Evolutionary conservation across 2,113 vertebrate genomes (phyloP).

Genomic region (Austrofundulus limnaeus): DNA sequence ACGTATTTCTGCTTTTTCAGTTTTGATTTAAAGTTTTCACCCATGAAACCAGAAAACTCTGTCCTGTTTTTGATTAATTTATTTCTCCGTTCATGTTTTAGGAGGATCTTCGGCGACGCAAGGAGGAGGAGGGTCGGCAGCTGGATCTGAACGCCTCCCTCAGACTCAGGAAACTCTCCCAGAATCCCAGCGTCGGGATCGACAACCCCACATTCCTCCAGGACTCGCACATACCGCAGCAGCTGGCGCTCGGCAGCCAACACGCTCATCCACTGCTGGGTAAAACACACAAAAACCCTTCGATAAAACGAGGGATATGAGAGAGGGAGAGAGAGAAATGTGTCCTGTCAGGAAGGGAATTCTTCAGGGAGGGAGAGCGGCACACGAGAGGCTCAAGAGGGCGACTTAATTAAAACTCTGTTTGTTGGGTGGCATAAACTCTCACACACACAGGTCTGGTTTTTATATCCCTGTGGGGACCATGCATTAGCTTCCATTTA

Average conservation of each 20-base stretch:
- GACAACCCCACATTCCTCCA: constrained; percentile 98
- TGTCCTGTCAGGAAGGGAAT: constrained; percentile 59
- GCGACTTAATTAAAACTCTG: constrained; percentile 74
- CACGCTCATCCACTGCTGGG: constrained; percentile 60
- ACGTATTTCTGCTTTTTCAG: too few relatives aligned
- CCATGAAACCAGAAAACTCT: too few relatives aligned
- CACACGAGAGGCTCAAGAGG: constrained; percentile 46
- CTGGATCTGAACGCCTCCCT: constrained; percentile 95
- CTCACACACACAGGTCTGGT: too few relatives aligned
- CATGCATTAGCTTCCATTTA: too few relatives aligned
- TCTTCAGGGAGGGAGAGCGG: constrained; percentile 69
- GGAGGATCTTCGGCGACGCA: constrained; percentile 91
- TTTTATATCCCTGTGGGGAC: too few relatives aligned
- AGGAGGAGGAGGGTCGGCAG: constrained; percentile 89
- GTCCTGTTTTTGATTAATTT: not conserved
- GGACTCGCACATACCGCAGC: constrained; percentile 54
- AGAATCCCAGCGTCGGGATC: constrained; percentile 95
- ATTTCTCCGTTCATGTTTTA: constrained; percentile 6
- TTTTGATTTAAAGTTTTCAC: too few relatives aligned
- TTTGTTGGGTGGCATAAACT: constrained; percentile 34
- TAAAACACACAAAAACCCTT: constrained; percentile 24
- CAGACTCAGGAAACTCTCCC: constrained; percentile 93
- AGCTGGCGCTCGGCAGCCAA: constrained; percentile 27
- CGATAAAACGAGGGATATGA: not conserved
- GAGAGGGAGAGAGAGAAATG: constrained; percentile 17